Percentiles rank a stretch among this genome's conserved stretches.
These are phyloP conservation scores for Protobothrops flavoviridis DNA, from an alignment of 2,113 vertebrate species.

Conservation along the genomic window DNA sequence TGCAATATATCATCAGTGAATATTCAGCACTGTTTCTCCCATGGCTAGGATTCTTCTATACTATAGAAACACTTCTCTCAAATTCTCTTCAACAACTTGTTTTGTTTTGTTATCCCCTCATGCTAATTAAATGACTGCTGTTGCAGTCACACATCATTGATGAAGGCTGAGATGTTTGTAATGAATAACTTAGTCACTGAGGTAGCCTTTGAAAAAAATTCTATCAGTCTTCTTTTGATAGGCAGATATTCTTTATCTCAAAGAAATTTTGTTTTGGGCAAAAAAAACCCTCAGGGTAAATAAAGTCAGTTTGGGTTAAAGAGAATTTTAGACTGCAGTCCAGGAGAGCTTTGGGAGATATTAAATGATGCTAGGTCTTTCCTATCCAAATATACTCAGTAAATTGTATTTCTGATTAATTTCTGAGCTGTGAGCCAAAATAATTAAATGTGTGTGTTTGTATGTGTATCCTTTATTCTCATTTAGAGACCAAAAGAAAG, in stretches of 20 bases:
- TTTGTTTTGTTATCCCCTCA: neutral
- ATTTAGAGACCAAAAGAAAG: constrained; percentile 24
- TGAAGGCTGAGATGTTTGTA: neutral
- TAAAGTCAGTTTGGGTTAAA: neutral
- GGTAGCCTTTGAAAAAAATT: neutral
- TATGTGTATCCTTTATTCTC: neutral
- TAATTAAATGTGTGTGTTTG: constrained; percentile 17
- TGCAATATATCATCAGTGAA: neutral
- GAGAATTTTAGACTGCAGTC: neutral
- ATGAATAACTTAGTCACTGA: neutral
- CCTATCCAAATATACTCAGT: neutral
- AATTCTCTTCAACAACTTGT: neutral
- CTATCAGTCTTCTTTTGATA: neutral
- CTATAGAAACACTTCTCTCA: neutral
- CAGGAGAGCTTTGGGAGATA: neutral
- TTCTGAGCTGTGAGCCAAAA: constrained; percentile 5
- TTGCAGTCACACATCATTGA: neutral
- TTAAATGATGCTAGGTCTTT: constrained; percentile 8
- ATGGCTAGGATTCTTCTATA: neutral
- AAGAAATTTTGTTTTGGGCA: neutral
- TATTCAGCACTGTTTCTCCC: neutral
- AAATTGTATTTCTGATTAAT: constrained; percentile 26
- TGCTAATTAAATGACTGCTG: neutral
- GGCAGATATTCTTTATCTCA: neutral
- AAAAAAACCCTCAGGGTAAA: neutral